Conservation (phyloP, 2,797 vertebrate genomes). For the Notamacropus eugenii region DNA sequence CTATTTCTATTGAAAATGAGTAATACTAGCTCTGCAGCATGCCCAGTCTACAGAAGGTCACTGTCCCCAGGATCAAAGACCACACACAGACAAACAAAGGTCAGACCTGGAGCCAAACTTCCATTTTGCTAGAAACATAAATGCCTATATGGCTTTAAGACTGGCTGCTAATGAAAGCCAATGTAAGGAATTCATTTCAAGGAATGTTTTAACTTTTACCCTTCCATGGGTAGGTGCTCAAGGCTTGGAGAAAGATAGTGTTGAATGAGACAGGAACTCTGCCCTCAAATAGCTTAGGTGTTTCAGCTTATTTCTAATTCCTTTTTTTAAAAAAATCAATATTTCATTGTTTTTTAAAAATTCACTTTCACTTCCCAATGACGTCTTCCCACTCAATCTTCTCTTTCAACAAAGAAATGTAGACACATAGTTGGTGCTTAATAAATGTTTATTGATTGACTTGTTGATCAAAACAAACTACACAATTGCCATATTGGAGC, state of each 20-base stretch:
- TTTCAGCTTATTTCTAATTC: neutral
- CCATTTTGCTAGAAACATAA: neutral
- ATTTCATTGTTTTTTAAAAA: neutral
- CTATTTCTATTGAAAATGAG: conserved; percentile 18
- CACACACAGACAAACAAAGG: conserved; percentile 16
- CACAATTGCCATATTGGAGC: neutral
- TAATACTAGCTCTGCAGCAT: neutral
- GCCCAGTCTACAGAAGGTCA: conserved; percentile 28
- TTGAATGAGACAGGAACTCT: neutral
- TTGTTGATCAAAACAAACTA: neutral
- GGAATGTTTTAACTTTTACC: neutral
- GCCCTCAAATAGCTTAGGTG: neutral
- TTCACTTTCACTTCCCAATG: neutral
- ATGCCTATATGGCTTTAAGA: neutral
- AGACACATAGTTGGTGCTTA: neutral
- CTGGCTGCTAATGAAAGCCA: neutral
- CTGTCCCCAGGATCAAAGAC: neutral
- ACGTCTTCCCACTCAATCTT: neutral
- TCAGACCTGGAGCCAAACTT: neutral
- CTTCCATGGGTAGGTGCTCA: neutral
- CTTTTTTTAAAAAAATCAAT: neutral
- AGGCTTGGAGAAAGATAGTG: neutral
- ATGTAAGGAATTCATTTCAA: neutral
- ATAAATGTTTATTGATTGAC: neutral
- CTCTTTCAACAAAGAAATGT: neutral